Evolutionary conservation across 23 tunicate species (phyloP), one percentile per base, ranked within the genome.

Genomic region (Diplosoma virens): DNA sequence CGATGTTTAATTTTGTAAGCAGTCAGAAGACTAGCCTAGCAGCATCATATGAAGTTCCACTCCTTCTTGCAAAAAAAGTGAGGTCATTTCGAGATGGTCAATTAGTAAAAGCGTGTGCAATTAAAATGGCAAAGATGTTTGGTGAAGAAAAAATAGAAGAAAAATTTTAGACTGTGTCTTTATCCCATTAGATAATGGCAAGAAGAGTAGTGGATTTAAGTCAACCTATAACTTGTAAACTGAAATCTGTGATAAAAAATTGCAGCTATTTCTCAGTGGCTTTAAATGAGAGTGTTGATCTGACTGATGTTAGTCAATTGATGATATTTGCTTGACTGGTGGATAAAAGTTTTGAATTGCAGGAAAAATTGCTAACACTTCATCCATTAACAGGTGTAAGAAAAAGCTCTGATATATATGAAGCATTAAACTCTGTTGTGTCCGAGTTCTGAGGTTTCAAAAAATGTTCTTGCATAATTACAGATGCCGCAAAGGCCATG

Each of bases 241-340:
- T 70, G 76, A 70, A 70, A 70, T 9, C 58, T 17, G 3, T 37
- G 25, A 70, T 70, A 17, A 70, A 23, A 25, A 37, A 70, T 5
- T 70, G 65, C 25, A 70, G 58, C 30, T 70, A 70, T 70, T 70
- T 70, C 58, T 70, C 76, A 70, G 3, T 70, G n/a, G 76, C 76
- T 36, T 41, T 70, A 25, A 64, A 70, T 71, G 25, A 71, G 1
- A 71, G 77, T 41, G 41, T 32, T 1, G 63, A 71, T 41, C 28
- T 71, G 35, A 64, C 71, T 64, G 71, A 64, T 28, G 29, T 64
- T n/a, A 64, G 71, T 28, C 71, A 64, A 28, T n/a, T 32, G 37
- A 30, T 64, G 20, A 64, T 64, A 64, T 64, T 64, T 64, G 71
- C 71, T 64, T 36, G 71, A 64, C 36, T 64, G 20, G 71, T 25